Percentiles rank a stretch among this genome's conserved stretches.
phyloP scores from a whole-genome alignment of 2,797 vertebrate genomes.

The Mus minutoides region DNA sequence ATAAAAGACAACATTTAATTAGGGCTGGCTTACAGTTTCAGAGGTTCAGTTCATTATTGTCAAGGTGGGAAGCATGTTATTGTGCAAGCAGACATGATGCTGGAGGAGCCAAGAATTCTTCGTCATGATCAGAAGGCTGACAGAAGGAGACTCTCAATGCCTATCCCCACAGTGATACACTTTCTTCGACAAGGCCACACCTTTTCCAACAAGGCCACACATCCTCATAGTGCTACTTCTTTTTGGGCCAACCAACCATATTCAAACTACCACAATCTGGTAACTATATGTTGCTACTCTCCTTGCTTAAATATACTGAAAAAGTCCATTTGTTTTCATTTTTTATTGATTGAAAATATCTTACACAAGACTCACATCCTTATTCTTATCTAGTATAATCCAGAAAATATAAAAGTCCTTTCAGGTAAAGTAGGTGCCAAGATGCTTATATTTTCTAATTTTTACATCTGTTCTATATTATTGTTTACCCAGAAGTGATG shows the following conservation, averaged over 20 bases:
- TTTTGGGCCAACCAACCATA: neutral
- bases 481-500: neutral
- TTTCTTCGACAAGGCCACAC: neutral
- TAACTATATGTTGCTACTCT: neutral
- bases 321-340: slow-evolving; percentile 48
- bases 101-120: neutral
- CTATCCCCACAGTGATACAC: neutral
- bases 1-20: neutral
- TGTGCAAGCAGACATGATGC: neutral
- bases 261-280: neutral
- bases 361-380: neutral
- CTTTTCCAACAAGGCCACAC: neutral
- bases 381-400: neutral
- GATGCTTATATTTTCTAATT: slow-evolving; percentile 25
- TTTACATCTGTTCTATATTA: neutral
- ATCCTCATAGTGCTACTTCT: neutral
- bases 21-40: neutral
- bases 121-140: neutral
- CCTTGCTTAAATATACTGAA: neutral
- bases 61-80: neutral
- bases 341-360: slow-evolving; percentile 26
- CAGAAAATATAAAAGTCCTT: neutral
- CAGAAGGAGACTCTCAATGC: neutral
- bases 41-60: neutral
- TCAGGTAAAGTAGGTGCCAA: slow-evolving; percentile 4